Percentiles rank a stretch among this genome's conserved stretches.
These are phyloP conservation scores for Micrasema longulum DNA, from an alignment of 1,140 invertebrate species.

Conservation along the genomic window DNA sequence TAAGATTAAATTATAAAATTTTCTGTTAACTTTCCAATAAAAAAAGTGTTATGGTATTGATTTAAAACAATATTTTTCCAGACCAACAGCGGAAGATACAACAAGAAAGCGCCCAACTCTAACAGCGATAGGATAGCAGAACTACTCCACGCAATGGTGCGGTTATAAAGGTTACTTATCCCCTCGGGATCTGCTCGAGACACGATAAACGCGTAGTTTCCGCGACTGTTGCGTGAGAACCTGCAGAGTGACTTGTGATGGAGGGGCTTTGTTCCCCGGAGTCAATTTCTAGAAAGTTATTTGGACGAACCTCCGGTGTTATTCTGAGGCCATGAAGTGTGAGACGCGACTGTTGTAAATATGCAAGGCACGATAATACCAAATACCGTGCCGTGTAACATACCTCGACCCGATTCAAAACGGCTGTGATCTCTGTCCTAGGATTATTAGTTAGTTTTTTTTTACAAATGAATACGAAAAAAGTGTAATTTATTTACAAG, in stretches of 20 bases:
- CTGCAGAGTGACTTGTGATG: not conserved
- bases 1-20: too few species aligned
- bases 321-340: conserved; percentile 20
- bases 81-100: conserved; percentile 44
- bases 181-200: not conserved
- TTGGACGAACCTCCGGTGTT: conserved; percentile 31
- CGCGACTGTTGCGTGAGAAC: not conserved
- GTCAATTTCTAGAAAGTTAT: conserved; percentile 20
- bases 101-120: conserved; percentile 46
- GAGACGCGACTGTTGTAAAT: conserved; percentile 27
- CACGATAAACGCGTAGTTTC: not conserved
- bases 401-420: conserved; percentile 54
- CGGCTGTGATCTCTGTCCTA: conserved; percentile 55
- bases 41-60: too few species aligned
- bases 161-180: conserved; percentile 1
- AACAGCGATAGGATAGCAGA: conserved; percentile 46
- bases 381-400: conserved; percentile 52
- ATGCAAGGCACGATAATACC: conserved; percentile 45
- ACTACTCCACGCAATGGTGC: not conserved
- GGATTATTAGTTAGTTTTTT: conserved; percentile 53
- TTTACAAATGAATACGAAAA: conserved; percentile 46
- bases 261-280: conserved; percentile 9
- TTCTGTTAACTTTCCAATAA: too few species aligned
- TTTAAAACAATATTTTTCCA: conserved; percentile 40
- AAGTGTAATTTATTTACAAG: conserved; percentile 48